phyloP scores from a whole-genome alignment of 2,797 vertebrate genomes.

The Mus minutoides region DNA sequence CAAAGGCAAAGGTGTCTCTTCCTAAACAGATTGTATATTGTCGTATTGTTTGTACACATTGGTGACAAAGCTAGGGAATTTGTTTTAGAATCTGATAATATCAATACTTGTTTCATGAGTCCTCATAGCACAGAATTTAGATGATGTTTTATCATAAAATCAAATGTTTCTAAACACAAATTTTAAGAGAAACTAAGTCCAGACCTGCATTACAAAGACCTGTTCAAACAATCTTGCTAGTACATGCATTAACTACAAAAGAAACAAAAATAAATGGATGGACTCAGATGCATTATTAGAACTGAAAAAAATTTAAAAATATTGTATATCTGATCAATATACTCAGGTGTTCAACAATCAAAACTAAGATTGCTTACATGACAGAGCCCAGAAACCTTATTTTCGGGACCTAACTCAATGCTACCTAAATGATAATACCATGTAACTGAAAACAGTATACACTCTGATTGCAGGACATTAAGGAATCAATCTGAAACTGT shows the following conservation, averaged over 20 bases:
- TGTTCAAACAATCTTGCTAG: not conserved
- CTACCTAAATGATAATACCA: not conserved
- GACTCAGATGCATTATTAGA: not conserved
- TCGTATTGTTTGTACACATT: not conserved
- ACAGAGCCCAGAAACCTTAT: not conserved
- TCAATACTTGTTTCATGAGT: not conserved
- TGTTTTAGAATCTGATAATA: not conserved
- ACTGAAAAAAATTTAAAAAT: not conserved
- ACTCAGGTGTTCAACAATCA: not conserved
- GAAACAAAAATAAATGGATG: not conserved
- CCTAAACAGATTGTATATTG: not conserved
- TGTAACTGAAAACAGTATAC: not conserved
- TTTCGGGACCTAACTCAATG: not conserved
- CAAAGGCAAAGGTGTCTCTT: not conserved
- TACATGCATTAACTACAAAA: not conserved
- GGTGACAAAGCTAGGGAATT: not conserved
- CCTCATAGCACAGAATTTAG: not conserved
- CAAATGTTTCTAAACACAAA: not conserved
- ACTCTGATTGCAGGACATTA: not conserved
- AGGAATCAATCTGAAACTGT: not conserved
- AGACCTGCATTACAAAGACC: not conserved
- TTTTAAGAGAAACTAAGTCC: not conserved
- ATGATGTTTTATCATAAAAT: not conserved
- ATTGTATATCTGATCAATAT: not conserved
- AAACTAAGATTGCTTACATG: not conserved